These are phyloP conservation scores for Thaleichthys pacificus DNA, from an alignment of 2,797 vertebrate species.

Conservation along the genomic window DNA sequence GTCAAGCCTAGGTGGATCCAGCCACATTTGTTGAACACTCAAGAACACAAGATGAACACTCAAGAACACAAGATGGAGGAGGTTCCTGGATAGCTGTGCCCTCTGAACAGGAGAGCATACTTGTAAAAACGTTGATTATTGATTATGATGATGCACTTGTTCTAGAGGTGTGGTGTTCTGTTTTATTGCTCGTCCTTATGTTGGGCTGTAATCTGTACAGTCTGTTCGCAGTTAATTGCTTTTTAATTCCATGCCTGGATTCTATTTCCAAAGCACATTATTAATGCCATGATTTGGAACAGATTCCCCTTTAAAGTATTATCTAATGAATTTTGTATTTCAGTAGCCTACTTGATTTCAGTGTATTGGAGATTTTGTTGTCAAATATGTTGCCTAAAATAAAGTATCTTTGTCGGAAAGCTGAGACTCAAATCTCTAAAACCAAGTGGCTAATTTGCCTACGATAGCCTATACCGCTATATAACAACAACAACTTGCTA, in stretches of 20 bases:
- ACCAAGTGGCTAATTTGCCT: no score
- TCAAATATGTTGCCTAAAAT: conserved; percentile 51
- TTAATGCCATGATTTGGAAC: conserved; percentile 36
- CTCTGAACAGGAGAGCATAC: conserved; percentile 25
- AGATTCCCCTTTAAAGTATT: conserved; percentile 20
- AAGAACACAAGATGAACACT: neutral
- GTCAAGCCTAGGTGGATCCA: no score
- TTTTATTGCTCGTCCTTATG: conserved; percentile 20
- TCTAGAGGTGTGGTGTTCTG: conserved; percentile 29
- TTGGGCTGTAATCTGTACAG: conserved; percentile 19
- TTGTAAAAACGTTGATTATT: conserved; percentile 36
- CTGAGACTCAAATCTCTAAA: conserved; percentile 8
- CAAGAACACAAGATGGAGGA: neutral
- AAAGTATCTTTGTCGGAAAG: conserved; percentile 57
- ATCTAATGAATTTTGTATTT: conserved; percentile 21
- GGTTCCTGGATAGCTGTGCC: neutral
- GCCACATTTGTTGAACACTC: no score
- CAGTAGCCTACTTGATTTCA: conserved; percentile 35
- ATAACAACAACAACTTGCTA: no score
- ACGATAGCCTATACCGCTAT: no score
- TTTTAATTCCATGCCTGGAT: conserved; percentile 10
- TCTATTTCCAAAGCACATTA: conserved; percentile 28
- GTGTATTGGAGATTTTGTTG: conserved; percentile 44
- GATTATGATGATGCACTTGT: conserved; percentile 37
- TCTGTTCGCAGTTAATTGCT: conserved; percentile 6